Percentiles rank a stretch among this genome's conserved stretches.
Conservation (phyloP, 2,797 vertebrate species). For the Trachurus trachurus region DNA sequence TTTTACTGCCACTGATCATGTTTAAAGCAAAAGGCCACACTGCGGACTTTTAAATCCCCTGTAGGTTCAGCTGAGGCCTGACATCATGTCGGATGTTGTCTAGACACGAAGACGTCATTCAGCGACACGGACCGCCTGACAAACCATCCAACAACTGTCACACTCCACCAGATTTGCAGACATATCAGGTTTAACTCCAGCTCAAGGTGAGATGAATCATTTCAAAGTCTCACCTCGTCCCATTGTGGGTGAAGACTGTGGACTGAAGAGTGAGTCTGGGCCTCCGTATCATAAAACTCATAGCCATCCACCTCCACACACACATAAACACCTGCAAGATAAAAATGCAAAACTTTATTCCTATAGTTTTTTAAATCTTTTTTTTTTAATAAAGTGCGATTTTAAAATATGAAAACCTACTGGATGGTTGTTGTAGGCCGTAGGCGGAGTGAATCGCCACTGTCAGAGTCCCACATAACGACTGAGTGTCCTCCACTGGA, state of each 20-base stretch:
- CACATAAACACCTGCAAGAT: slow-evolving; percentile 77
- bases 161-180: not conserved
- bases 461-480: slow-evolving; percentile 81
- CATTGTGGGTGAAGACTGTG: slow-evolving; percentile 79
- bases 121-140: not conserved
- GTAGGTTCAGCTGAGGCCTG: slow-evolving; percentile 7
- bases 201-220: not conserved
- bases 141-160: not conserved
- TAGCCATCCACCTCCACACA: slow-evolving; percentile 85
- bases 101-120: slow-evolving; percentile 56
- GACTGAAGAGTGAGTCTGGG: slow-evolving; percentile 82
- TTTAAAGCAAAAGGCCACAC: slow-evolving; percentile 48
- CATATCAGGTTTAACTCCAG: not conserved
- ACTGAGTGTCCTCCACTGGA: slow-evolving; percentile 43
- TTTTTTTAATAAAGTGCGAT: no score
- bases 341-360: not conserved
- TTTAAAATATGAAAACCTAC: slow-evolving; percentile 65
- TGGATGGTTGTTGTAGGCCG: slow-evolving; percentile 77
- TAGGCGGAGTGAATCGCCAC: slow-evolving; percentile 82
- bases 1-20: slow-evolving; percentile 59
- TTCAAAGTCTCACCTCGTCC: slow-evolving; percentile 80
- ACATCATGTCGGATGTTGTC: slow-evolving; percentile 57
- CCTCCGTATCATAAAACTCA: slow-evolving; percentile 80
- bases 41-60: slow-evolving; percentile 31
- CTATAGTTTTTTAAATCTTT: not conserved